Conservation (phyloP, 1,140 invertebrate genomes). For the Wasmannia auropunctata region DNA sequence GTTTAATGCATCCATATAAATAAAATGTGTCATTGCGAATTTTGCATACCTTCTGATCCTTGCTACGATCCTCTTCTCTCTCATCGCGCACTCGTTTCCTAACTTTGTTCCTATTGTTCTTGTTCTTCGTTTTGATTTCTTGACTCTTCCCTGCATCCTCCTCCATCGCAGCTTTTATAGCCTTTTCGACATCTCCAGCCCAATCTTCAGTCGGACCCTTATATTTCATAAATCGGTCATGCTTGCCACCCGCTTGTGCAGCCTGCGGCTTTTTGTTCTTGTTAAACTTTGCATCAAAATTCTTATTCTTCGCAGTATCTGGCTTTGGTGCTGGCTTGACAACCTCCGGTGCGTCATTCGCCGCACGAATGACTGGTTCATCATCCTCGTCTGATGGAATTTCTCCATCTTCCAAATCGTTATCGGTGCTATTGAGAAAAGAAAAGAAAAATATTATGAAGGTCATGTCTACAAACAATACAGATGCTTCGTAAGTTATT, state of each 20-base stretch:
- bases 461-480: not conserved
- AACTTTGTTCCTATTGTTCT: conserved; percentile 81
- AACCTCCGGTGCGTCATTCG: conserved; percentile 65
- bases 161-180: conserved; percentile 88
- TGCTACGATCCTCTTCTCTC: conserved; percentile 85
- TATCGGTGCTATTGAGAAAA: conserved; percentile 78
- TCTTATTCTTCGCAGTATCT: conserved; percentile 76
- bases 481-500: not conserved
- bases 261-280: conserved; percentile 77
- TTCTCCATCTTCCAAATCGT: conserved; percentile 88
- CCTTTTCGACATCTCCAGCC: conserved; percentile 91
- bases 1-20: conserved; percentile 3
- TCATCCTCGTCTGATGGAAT: conserved; percentile 88
- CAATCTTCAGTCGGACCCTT: conserved; percentile 89
- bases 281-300: conserved; percentile 78
- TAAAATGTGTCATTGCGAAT: conserved; percentile 3
- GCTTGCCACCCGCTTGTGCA: conserved; percentile 64
- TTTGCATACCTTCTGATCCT: conserved; percentile 78
- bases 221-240: conserved; percentile 79
- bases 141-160: conserved; percentile 84
- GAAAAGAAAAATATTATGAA: conserved; percentile 23
- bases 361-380: conserved; percentile 70
- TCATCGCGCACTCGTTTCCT: conserved; percentile 83
- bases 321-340: conserved; percentile 69
- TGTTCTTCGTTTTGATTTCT: conserved; percentile 86